Evolutionary conservation across 1,140 invertebrate species (phyloP).

Genomic region (Saccostrea cuccullata): DNA sequence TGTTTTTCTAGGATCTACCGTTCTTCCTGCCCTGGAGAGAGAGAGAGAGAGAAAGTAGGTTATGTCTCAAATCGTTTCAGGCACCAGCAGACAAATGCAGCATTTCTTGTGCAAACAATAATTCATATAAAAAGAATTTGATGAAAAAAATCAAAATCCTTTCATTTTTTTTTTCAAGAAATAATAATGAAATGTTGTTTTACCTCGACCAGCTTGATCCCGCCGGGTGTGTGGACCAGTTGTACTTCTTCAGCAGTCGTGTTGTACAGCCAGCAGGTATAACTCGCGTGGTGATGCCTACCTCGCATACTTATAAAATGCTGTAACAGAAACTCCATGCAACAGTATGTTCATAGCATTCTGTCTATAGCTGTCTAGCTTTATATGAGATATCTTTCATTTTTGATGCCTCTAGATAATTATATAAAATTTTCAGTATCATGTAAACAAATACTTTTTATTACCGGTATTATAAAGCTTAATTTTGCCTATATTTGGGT

Average conservation of each 20-base stretch:
- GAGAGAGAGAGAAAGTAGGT: no score
- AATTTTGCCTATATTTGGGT: neutral
- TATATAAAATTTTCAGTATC: no score
- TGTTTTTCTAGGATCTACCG: no score
- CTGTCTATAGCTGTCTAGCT: no score
- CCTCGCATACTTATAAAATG: neutral
- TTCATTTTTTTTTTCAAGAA: no score
- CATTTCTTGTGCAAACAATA: no score
- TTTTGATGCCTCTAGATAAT: neutral
- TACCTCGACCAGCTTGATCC: neutral
- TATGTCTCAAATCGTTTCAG: no score
- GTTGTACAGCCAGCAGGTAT: slow-evolving; percentile 9
- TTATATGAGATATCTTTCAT: neutral
- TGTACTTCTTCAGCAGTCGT: neutral
- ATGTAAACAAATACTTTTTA: neutral
- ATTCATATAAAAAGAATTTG: no score
- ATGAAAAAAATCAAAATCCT: no score
- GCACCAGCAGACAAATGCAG: no score
- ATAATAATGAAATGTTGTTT: neutral
- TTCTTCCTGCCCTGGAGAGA: no score
- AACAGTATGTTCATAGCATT: neutral
- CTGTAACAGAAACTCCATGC: neutral
- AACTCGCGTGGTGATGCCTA: neutral
- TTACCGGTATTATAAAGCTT: no score
- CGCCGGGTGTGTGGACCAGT: neutral